Conservation (phyloP, 2,113 vertebrate genomes). For the Melanocharis versteri region DNA sequence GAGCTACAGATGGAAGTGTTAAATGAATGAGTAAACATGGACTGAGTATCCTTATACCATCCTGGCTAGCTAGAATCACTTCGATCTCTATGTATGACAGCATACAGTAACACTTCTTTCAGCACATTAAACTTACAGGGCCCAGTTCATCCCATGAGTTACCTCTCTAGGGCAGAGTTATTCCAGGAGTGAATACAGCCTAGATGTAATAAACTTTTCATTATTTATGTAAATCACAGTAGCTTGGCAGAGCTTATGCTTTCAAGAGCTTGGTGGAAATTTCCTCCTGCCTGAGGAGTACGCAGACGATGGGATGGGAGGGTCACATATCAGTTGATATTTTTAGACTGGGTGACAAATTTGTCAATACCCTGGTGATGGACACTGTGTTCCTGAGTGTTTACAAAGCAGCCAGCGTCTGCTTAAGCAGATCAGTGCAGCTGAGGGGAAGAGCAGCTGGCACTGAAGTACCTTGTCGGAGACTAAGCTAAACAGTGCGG, state of each 20-base stretch:
- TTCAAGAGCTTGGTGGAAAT: not conserved
- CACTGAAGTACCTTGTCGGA: not conserved
- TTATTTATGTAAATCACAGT: constrained; percentile 12
- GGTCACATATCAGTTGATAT: not conserved
- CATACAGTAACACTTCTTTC: not conserved
- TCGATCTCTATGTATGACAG: not conserved
- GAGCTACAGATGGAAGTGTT: not conserved
- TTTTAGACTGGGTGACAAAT: not conserved
- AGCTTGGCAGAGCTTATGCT: not conserved
- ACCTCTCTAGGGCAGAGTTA: not conserved
- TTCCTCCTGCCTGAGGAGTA: not conserved
- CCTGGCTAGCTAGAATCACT: not conserved
- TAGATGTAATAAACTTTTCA: not conserved
- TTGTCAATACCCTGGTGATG: not conserved
- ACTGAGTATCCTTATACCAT: not conserved
- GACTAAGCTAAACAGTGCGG: not conserved
- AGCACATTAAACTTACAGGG: not conserved
- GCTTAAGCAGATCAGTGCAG: not conserved
- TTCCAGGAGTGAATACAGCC: not conserved
- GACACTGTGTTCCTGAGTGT: not conserved
- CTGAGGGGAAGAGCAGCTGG: not conserved
- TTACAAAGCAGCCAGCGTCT: not conserved
- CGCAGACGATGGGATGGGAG: not conserved
- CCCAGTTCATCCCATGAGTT: not conserved
- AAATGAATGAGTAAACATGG: not conserved